Evolutionary conservation across 2,797 vertebrate genomes (phyloP).

Genomic region (Euthynnus affinis): DNA sequence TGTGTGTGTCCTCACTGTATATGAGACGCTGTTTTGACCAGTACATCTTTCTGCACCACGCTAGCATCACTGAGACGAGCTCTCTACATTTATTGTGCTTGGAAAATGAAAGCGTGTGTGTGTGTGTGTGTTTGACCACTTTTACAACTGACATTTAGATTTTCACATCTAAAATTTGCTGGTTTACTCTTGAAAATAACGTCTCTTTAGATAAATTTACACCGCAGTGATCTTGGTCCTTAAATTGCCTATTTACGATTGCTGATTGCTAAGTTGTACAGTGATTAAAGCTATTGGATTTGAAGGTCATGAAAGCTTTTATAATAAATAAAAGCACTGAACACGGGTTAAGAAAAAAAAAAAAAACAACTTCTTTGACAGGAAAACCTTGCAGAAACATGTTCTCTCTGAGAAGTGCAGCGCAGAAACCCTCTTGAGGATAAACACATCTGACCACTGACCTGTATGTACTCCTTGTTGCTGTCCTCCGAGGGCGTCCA

Average conservation of each 20-base stretch:
- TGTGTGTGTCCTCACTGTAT: constrained; percentile 28
- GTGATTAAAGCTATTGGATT: not conserved
- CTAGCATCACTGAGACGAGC: constrained; percentile 12
- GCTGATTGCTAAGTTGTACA: not conserved
- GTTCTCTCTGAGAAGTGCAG: not conserved
- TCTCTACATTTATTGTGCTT: constrained; percentile 12
- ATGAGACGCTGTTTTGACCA: constrained; percentile 6
- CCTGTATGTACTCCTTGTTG: constrained; percentile 97
- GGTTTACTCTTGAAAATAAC: too few relatives aligned
- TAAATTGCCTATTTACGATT: not conserved
- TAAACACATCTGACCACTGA: constrained; percentile 53
- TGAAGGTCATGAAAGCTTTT: not conserved
- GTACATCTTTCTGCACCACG: constrained; percentile 1
- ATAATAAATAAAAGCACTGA: not conserved
- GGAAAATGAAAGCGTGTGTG: not conserved
- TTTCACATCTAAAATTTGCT: not conserved
- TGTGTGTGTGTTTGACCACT: not conserved
- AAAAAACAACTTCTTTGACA: not conserved
- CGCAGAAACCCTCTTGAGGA: not conserved
- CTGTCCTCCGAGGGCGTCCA: constrained; percentile 97
- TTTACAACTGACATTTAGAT: not conserved
- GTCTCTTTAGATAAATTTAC: not conserved
- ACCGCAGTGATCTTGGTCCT: not conserved
- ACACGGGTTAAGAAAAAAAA: not conserved
- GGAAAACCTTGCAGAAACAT: not conserved